phyloP scores from a whole-genome alignment of 1,140 invertebrate species.

The Notospermus geniculatus region DNA sequence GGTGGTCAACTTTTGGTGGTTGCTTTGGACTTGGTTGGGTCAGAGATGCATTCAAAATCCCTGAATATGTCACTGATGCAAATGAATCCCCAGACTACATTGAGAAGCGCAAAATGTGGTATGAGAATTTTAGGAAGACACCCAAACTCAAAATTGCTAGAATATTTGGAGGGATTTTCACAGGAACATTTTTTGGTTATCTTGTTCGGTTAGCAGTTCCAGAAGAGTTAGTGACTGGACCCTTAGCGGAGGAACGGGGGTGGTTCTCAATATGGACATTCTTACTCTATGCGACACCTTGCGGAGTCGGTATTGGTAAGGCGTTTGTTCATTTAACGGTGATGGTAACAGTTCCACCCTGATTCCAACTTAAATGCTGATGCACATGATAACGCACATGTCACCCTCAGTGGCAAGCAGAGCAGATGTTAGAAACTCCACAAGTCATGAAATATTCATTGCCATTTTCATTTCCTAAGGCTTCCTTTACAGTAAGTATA shows the following conservation, averaged over 20 bases:
- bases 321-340: too few relatives aligned
- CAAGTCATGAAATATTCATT: too few relatives aligned
- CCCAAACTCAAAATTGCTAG: slow-evolving; percentile 73
- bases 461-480: too few relatives aligned
- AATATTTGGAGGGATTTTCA: slow-evolving; percentile 73
- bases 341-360: too few relatives aligned
- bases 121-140: slow-evolving; percentile 71
- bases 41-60: slow-evolving; percentile 79
- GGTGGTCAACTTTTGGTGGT: slow-evolving; percentile 82
- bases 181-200: slow-evolving; percentile 78
- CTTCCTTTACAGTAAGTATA: too few relatives aligned
- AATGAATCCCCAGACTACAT: slow-evolving; percentile 76
- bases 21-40: slow-evolving; percentile 84
- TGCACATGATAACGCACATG: too few relatives aligned
- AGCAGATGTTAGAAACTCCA: too few relatives aligned
- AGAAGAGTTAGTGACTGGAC: slow-evolving; percentile 47
- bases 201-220: slow-evolving; percentile 75
- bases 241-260: slow-evolving; percentile 18
- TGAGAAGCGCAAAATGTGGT: slow-evolving; percentile 64
- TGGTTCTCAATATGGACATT: slow-evolving; percentile 10
- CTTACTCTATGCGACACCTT: slow-evolving; percentile 65
- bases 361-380: too few relatives aligned
- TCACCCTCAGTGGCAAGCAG: too few relatives aligned
- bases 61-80: slow-evolving; percentile 81
- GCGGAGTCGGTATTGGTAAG: slow-evolving; percentile 73